A percentile compares a stretch with the other conserved stretches of the same genome.
Conservation (phyloP, 1,140 invertebrate genomes). For the Andricus grossulariae region DNA sequence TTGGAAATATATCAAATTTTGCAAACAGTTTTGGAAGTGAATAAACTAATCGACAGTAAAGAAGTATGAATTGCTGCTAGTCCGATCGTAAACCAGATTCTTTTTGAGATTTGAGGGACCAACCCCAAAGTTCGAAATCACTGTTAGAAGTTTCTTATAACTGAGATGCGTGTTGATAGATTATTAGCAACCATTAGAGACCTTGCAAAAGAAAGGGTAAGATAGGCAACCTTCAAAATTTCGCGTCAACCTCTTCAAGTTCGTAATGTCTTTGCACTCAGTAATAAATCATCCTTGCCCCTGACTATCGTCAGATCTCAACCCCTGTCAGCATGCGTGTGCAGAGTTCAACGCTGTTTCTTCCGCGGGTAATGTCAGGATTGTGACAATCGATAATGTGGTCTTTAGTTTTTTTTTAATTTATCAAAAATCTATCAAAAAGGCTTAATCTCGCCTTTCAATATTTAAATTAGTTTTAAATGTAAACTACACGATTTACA, state of each 20-base stretch:
- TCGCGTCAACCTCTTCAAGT: constrained; percentile 32
- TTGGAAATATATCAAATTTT: no score
- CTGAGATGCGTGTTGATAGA: no score
- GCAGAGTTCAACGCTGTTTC: constrained; percentile 56
- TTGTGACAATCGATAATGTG: constrained; percentile 17
- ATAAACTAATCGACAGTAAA: no score
- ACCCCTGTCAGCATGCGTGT: constrained; percentile 58
- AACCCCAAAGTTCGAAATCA: neutral
- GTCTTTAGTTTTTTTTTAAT: neutral
- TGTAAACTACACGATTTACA: no score
- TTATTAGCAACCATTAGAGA: neutral
- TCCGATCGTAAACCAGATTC: no score
- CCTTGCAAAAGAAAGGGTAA: neutral
- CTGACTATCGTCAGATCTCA: constrained; percentile 61
- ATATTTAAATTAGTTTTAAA: neutral
- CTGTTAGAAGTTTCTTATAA: neutral
- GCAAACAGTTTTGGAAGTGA: no score
- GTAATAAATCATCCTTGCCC: constrained; percentile 68
- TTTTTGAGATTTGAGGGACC: no score
- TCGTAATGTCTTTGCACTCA: constrained; percentile 51
- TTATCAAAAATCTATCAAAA: neutral
- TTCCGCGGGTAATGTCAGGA: constrained; percentile 48
- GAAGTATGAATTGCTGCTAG: no score
- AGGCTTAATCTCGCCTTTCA: neutral
- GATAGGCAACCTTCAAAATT: constrained; percentile 31